These are phyloP conservation scores for Monoplex corrugatus DNA, from an alignment of 2,888 invertebrate genomes.

Conservation along the genomic window DNA sequence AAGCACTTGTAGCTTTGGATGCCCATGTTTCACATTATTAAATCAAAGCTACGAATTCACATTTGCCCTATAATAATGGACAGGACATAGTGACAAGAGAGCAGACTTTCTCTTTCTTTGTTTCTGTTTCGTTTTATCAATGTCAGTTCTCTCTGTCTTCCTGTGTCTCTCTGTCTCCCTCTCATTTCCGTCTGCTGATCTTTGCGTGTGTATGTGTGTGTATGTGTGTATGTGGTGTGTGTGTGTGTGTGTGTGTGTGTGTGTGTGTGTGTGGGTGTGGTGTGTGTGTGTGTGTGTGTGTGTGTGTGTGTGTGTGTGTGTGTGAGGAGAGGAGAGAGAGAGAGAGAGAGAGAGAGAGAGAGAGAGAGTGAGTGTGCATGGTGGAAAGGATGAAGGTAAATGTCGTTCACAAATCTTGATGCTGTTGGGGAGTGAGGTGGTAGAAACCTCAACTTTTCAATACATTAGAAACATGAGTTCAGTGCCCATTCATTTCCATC, in stretches of 20 bases:
- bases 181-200: background rate
- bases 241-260: too few relatives aligned
- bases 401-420: too few relatives aligned
- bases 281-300: background rate
- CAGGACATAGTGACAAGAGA: too few relatives aligned
- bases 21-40: too few relatives aligned
- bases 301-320: background rate
- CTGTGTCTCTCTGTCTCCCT: background rate
- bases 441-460: background rate
- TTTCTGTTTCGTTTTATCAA: background rate
- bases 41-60: too few relatives aligned
- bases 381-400: too few relatives aligned
- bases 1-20: too few relatives aligned
- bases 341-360: slow-evolving; percentile 33
- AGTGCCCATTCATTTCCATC: background rate
- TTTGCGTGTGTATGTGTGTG: background rate
- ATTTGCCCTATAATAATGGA: too few relatives aligned
- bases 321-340: slow-evolving; percentile 11
- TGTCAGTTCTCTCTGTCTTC: background rate
- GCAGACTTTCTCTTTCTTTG: background rate
- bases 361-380: background rate
- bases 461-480: background rate
- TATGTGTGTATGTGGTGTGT: background rate
- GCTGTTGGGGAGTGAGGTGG: too few relatives aligned
- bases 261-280: background rate